phyloP scores from a whole-genome alignment of 2,888 invertebrate species.

The Bugulina stolonifera region DNA sequence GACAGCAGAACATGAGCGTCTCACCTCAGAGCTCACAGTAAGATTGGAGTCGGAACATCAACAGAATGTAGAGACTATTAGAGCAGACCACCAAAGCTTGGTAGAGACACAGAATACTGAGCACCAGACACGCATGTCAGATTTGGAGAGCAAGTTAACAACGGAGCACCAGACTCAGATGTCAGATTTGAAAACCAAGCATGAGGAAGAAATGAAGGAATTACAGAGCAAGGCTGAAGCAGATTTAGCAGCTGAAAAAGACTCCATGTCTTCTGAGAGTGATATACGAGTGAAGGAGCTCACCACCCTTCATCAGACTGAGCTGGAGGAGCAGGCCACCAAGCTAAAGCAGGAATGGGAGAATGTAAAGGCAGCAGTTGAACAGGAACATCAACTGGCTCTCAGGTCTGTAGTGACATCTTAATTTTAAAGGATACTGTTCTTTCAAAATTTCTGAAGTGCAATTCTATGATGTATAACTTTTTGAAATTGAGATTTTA shows the following conservation, averaged over 20 bases:
- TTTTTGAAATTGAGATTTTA: too few relatives aligned
- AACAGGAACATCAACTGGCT: neutral
- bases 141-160: neutral
- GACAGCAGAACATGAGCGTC: neutral
- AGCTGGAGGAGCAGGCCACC: constrained; percentile 1
- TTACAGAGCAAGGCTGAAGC: neutral
- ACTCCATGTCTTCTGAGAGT: neutral
- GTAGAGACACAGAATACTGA: neutral
- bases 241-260: neutral
- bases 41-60: neutral
- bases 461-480: too few relatives aligned
- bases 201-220: neutral
- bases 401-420: neutral
- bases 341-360: neutral
- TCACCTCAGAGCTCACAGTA: neutral
- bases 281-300: neutral
- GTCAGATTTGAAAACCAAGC: neutral
- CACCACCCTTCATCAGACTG: neutral
- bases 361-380: neutral
- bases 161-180: neutral
- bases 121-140: neutral
- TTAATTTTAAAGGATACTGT: too few relatives aligned
- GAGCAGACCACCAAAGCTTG: neutral
- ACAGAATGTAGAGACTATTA: neutral
- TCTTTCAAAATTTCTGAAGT: too few relatives aligned